phyloP scores from a whole-genome alignment of 2,888 invertebrate genomes.

The Ganaspis brasiliensis region DNA sequence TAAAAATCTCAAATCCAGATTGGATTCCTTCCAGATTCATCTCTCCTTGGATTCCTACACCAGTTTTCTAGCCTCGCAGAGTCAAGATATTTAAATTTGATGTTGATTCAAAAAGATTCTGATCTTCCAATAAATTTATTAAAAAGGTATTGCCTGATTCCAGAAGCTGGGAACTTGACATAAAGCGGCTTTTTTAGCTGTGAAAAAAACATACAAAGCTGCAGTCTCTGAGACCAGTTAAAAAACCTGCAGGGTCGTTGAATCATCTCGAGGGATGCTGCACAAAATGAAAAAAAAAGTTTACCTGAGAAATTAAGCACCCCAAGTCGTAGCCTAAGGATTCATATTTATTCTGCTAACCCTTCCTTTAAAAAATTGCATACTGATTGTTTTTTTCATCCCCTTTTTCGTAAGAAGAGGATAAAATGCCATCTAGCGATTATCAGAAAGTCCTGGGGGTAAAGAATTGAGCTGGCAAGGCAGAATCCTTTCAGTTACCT shows the following conservation, averaged over 20 bases:
- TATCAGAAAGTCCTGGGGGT: neutral
- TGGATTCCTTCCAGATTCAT: no score
- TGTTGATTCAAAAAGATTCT: no score
- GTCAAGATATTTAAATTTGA: neutral
- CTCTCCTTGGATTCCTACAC: neutral
- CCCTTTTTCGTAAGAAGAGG: neutral
- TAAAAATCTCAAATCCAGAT: no score
- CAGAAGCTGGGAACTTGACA: neutral
- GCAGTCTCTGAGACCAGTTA: neutral
- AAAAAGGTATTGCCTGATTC: neutral
- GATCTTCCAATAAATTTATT: neutral
- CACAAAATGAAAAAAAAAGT: constrained; percentile 5
- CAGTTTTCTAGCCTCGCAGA: neutral
- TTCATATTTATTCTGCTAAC: neutral
- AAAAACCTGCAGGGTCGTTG: neutral
- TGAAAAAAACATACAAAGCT: constrained; percentile 6
- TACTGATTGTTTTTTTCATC: neutral
- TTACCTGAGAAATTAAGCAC: constrained; percentile 26
- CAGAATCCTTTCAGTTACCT: neutral
- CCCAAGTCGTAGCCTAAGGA: neutral
- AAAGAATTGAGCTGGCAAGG: constrained; percentile 15
- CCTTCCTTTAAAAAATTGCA: neutral
- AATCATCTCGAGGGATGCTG: constrained; percentile 14
- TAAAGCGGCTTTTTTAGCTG: neutral
- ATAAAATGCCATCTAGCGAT: constrained; percentile 25